Evolutionary conservation across 1,140 invertebrate genomes (phyloP).

Genomic region (Lysiphlebus fabarum): DNA sequence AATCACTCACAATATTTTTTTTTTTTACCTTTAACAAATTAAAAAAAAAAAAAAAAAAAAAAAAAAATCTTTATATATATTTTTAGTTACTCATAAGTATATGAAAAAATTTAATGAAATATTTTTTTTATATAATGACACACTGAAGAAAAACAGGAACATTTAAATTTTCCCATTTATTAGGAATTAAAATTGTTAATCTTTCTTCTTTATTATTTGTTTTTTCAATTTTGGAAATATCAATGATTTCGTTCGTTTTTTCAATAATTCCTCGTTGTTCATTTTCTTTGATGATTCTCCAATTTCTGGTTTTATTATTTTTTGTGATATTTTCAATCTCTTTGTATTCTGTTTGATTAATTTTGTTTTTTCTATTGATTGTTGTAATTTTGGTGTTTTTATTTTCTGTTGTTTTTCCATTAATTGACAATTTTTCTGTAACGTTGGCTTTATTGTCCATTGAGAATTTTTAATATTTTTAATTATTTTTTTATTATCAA

Average conservation of each 20-base stretch:
- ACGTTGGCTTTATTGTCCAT: conserved; percentile 11
- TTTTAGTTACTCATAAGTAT: too few relatives aligned
- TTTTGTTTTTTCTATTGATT: conserved; percentile 34
- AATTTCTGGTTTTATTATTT: conserved; percentile 30
- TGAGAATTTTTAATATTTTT: conserved; percentile 30
- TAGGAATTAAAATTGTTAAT: too few relatives aligned
- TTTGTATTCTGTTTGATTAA: conserved; percentile 42
- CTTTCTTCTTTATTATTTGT: too few relatives aligned
- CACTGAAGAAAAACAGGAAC: too few relatives aligned
- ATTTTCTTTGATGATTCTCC: conserved; percentile 32
- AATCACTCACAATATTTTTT: too few relatives aligned
- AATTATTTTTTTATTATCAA: conserved; percentile 31
- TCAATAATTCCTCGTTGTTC: not conserved
- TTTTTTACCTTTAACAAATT: too few relatives aligned
- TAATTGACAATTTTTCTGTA: not conserved
- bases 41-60: too few relatives aligned
- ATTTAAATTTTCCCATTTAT: too few relatives aligned
- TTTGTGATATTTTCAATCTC: conserved; percentile 39
- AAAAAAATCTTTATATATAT: too few relatives aligned
- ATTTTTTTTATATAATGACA: too few relatives aligned
- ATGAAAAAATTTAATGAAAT: too few relatives aligned
- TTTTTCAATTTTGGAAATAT: too few relatives aligned
- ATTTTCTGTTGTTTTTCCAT: conserved; percentile 11
- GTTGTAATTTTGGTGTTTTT: conserved; percentile 12
- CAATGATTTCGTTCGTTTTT: not conserved